Base-by-base conservation (phyloP, 2,797 vertebrate species). In the Crocidura indochinensis region DNA sequence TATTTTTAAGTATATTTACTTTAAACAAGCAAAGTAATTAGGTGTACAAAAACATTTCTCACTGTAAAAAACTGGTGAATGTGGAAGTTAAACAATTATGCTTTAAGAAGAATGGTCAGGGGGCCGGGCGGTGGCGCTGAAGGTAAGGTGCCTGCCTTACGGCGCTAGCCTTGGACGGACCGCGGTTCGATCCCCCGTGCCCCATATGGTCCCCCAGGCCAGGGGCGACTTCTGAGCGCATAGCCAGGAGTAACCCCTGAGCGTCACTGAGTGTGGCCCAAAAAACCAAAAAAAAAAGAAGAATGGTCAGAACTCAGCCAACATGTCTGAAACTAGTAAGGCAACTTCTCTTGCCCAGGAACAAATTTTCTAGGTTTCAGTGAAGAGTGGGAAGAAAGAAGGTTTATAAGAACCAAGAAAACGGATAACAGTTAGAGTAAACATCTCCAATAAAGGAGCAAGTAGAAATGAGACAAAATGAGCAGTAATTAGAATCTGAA, bases 341-440 rank as follows among this genome's bases (percentile, higher is more conserved):
- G 15, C 78, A 93, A 65, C n/a, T 81, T 86, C 68, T 76, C 38
- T 71, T 51, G 69, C 60, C 69, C 46, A 78, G 76, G 67, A 91
- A 77, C 5, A 69, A n/a, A n/a, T 91, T 83, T 76, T 65, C 56
- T 77, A 17, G 5, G 31, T 27, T 29, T 80, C 38, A 89, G 67
- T 84, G 69, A 85, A 27, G 46, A 91, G 77, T 90, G 78, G 86
- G 60, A 79, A 60, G 24, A 38, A 74, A n/a, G n/a, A 90, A 64
- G 27, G n/a, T 88, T 91, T 83, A 77, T 27, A 87, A 93, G 19
- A 49, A 88, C 68, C 64, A 90, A 90, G 72, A 83, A 91, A 87
- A 53, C 53, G 75, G 26, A 89, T 29, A 38, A 62, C 71, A 53
- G 91, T 71, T 90, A 90, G 83, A 87, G 84, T 68, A 82, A 53